Conservation (phyloP, 2,888 invertebrate genomes). For the Microplitis deprimator region DNA sequence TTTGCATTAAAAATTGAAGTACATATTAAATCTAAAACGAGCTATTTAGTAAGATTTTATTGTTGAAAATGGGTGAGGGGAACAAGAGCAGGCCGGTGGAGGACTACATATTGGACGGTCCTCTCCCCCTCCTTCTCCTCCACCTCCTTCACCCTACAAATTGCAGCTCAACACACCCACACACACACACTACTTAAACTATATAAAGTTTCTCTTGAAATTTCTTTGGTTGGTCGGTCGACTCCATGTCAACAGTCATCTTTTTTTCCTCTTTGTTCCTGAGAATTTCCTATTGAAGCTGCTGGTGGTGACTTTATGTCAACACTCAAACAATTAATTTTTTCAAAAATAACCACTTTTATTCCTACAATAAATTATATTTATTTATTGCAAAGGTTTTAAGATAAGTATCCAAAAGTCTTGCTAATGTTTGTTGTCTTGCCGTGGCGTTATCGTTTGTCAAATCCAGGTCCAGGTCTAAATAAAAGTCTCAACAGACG, state of each 20-base stretch:
- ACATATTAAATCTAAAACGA: not conserved
- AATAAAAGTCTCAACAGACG: too few species aligned
- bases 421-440: too few species aligned
- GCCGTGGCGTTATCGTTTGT: slow-evolving; percentile 63
- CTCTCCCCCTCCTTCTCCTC: slow-evolving; percentile 56
- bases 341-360: not conserved
- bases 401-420: too few species aligned
- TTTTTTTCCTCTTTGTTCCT: too few species aligned
- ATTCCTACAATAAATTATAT: too few species aligned
- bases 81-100: slow-evolving; percentile 52
- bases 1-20: too few species aligned
- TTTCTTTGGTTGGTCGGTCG: too few species aligned
- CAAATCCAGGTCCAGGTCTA: slow-evolving; percentile 45
- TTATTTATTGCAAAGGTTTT: too few species aligned
- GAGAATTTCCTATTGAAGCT: not conserved
- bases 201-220: too few species aligned
- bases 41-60: not conserved
- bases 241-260: too few species aligned
- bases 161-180: slow-evolving; percentile 14
- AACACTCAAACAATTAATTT: slow-evolving; percentile 20
- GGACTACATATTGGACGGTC: slow-evolving; percentile 62
- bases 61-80: slow-evolving; percentile 41
- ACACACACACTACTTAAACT: slow-evolving; percentile 9
- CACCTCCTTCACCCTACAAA: slow-evolving; percentile 44
- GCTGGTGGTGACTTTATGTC: slow-evolving; percentile 15